Percentiles rank a stretch among this genome's conserved stretches.
Conservation (phyloP, 2,888 invertebrate genomes). For the Phalangium opilio region DNA sequence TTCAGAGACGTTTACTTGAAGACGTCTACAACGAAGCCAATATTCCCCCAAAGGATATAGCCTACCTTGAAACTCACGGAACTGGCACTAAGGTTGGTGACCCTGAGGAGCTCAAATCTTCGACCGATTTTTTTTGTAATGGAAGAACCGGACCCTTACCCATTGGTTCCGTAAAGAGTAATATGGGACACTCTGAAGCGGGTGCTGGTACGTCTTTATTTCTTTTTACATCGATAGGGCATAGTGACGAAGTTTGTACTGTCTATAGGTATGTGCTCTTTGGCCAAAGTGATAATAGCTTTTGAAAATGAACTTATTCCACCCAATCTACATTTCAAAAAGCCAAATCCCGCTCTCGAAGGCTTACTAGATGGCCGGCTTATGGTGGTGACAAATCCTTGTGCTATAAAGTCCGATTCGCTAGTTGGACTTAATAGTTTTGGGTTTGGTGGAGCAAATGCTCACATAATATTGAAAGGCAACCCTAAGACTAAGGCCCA, state of each 20-base stretch:
- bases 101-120: constrained; percentile 91
- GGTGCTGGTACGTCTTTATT: constrained; percentile 18
- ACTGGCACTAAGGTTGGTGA: constrained; percentile 98
- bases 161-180: constrained; percentile 92
- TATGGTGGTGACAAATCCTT: constrained; percentile 70
- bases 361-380: constrained; percentile 76
- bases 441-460: constrained; percentile 95
- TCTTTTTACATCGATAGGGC: too few species aligned
- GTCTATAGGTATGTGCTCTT: constrained; percentile 68
- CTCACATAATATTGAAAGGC: constrained; percentile 71
- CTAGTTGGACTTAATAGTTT: constrained; percentile 87
- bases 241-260: too few species aligned
- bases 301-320: constrained; percentile 85
- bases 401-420: constrained; percentile 80
- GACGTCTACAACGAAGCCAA: constrained; percentile 74
- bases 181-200: constrained; percentile 94
- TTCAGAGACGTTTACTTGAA: constrained; percentile 46
- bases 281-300: constrained; percentile 79
- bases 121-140: constrained; percentile 78
- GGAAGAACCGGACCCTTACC: constrained; percentile 60
- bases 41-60: constrained; percentile 63
- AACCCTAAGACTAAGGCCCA: constrained; percentile 40
- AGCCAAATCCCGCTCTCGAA: constrained; percentile 77
- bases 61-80: constrained; percentile 93
- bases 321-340: constrained; percentile 71